Percentiles rank a stretch among this genome's conserved stretches.
phyloP scores from a whole-genome alignment of 2,797 vertebrate genomes.

The Propithecus deckenii region DNA sequence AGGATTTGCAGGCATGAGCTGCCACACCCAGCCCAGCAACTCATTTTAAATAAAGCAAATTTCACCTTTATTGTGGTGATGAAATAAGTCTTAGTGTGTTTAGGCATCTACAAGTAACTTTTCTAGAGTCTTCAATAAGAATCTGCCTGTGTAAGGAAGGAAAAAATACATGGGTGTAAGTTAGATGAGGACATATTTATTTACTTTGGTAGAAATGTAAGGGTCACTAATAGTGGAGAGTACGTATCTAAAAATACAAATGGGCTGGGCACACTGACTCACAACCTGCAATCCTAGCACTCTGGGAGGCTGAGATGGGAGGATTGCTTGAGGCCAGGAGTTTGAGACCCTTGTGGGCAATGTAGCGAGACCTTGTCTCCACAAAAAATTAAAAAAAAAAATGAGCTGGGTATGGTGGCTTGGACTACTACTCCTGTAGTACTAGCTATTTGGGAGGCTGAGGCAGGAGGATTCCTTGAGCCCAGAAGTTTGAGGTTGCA shows the following conservation, averaged over 20 bases:
- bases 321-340: too few species aligned
- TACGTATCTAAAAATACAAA: background rate
- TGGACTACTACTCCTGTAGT: too few species aligned
- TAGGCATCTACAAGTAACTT: background rate
- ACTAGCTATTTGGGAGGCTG: too few species aligned
- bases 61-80: background rate
- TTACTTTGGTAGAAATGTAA: slow-evolving; percentile 19
- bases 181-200: background rate
- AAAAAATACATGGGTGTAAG: background rate
- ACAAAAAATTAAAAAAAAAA: too few species aligned
- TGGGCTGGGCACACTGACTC: too few species aligned
- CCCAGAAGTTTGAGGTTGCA: too few species aligned
- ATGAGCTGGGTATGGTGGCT: too few species aligned
- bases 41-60: slow-evolving; percentile 21
- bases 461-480: too few species aligned
- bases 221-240: background rate
- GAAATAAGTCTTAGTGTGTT: background rate
- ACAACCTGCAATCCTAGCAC: too few species aligned
- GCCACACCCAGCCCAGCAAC: background rate
- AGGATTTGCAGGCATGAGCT: background rate
- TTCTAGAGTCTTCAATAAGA: background rate
- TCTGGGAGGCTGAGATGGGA: too few species aligned
- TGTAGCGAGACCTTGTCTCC: too few species aligned
- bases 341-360: too few species aligned
- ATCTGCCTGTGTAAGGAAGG: background rate